These are phyloP conservation scores for Alectoris magna DNA, from an alignment of 2,797 vertebrate species.

Conservation along the genomic window DNA sequence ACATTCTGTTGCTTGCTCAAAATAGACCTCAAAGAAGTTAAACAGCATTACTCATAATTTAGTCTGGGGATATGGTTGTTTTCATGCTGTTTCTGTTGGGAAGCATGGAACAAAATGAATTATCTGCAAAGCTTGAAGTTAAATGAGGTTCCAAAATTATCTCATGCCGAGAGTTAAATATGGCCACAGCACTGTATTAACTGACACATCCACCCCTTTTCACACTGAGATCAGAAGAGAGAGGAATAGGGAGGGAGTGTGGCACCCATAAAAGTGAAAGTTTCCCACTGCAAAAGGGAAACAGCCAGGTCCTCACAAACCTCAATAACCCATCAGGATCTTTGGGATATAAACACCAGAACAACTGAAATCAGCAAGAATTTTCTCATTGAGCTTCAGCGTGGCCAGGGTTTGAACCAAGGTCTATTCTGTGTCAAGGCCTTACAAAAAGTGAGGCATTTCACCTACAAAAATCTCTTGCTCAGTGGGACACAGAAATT, in stretches of 20 bases:
- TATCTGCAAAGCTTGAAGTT: conserved; percentile 12
- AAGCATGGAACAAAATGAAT: neutral
- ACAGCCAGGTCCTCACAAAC: neutral
- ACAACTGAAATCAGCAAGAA: neutral
- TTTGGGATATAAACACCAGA: neutral
- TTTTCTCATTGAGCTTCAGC: neutral
- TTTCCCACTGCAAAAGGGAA: neutral
- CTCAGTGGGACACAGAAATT: neutral
- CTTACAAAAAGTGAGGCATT: neutral
- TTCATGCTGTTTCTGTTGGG: conserved; percentile 31
- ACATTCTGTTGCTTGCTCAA: conserved; percentile 4
- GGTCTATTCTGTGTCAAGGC: neutral
- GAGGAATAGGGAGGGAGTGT: accelerated
- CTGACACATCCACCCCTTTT: neutral
- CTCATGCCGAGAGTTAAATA: neutral
- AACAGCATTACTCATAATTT: conserved; percentile 45
- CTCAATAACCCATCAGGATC: neutral
- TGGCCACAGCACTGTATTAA: neutral
- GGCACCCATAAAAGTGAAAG: neutral
- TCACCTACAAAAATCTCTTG: neutral
- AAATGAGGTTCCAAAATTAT: accelerated
- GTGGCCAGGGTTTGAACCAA: neutral
- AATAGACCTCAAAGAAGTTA: conserved; percentile 33
- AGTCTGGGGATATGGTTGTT: neutral
- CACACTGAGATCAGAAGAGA: neutral